Evolutionary conservation across 1,140 invertebrate species (phyloP).

Genomic region (Drosophila jambulina): DNA sequence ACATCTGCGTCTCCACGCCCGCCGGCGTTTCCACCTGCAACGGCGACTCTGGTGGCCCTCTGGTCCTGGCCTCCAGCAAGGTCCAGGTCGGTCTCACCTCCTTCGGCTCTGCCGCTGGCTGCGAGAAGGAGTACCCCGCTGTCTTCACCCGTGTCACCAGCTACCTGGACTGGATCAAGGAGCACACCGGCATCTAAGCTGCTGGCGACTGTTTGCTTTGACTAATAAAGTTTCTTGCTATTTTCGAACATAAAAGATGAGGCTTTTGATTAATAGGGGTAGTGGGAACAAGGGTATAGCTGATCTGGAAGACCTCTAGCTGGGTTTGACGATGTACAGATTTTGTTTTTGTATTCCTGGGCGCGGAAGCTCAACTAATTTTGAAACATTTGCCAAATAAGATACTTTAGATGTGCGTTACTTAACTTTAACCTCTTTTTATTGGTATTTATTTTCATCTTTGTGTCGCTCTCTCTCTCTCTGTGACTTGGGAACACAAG

Average conservation of each 20-base stretch:
- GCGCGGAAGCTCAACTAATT: background rate
- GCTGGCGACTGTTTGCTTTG: background rate
- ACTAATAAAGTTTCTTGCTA: background rate
- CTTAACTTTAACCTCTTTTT: slow-evolving; percentile 38
- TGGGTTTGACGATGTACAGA: too few species aligned
- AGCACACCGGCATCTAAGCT: slow-evolving; percentile 70
- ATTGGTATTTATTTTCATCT: slow-evolving; percentile 41
- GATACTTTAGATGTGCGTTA: background rate
- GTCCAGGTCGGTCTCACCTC: slow-evolving; percentile 86
- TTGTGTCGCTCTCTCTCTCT: slow-evolving; percentile 29
- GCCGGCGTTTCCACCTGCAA: slow-evolving; percentile 71
- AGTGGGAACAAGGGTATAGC: too few species aligned
- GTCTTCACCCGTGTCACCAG: slow-evolving; percentile 86
- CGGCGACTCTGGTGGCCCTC: slow-evolving; percentile 86
- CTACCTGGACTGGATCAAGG: slow-evolving; percentile 86
- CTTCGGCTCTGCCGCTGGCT: slow-evolving; percentile 86
- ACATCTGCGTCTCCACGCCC: slow-evolving; percentile 70
- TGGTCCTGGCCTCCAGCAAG: slow-evolving; percentile 65
- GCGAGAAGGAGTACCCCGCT: slow-evolving; percentile 85
- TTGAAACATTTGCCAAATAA: slow-evolving; percentile 1
- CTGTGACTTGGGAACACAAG: slow-evolving; percentile 44
- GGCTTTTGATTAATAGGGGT: background rate
- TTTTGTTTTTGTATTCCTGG: background rate
- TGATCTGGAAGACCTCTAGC: too few species aligned
- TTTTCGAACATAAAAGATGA: slow-evolving; percentile 3